A percentile compares a stretch with the other conserved stretches of the same genome.
These are phyloP conservation scores for Podocnemis expansa DNA, from an alignment of 2,113 vertebrate genomes.

Conservation along the genomic window DNA sequence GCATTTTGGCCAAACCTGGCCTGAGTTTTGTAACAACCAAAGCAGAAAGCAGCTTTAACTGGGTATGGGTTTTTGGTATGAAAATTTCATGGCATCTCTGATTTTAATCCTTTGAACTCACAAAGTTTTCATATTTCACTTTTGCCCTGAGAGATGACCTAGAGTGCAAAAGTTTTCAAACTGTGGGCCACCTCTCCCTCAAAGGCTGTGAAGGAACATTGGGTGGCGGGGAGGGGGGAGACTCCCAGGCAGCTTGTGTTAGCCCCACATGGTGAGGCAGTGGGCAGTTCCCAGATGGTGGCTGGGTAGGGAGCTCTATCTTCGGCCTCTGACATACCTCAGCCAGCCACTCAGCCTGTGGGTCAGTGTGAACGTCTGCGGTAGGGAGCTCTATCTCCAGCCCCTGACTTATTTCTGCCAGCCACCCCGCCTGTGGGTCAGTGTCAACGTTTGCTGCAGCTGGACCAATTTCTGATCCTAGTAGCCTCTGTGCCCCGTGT, in stretches of 20 bases:
- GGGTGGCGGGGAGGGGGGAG: no score
- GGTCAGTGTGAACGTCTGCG: not conserved
- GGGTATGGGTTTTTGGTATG: not conserved
- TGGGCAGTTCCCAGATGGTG: not conserved
- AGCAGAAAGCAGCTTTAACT: not conserved
- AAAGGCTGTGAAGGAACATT: not conserved
- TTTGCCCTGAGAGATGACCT: not conserved
- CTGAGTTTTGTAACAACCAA: not conserved
- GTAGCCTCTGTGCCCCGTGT: not conserved
- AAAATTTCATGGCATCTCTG: not conserved
- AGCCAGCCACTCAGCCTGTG: not conserved
- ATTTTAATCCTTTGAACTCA: not conserved
- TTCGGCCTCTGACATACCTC: not conserved
- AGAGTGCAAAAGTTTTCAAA: not conserved
- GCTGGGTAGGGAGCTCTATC: not conserved
- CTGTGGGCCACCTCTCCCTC: not conserved
- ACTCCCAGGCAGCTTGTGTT: not conserved
- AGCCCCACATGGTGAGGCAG: not conserved
- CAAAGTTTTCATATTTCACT: not conserved
- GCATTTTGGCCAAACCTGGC: not conserved
- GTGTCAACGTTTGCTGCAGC: not conserved
- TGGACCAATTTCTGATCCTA: not conserved
- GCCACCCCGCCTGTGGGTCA: not conserved
- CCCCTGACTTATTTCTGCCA: not conserved
- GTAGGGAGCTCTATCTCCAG: not conserved